phyloP scores from a whole-genome alignment of 1,140 invertebrate species.

The Drosophila bocki region DNA sequence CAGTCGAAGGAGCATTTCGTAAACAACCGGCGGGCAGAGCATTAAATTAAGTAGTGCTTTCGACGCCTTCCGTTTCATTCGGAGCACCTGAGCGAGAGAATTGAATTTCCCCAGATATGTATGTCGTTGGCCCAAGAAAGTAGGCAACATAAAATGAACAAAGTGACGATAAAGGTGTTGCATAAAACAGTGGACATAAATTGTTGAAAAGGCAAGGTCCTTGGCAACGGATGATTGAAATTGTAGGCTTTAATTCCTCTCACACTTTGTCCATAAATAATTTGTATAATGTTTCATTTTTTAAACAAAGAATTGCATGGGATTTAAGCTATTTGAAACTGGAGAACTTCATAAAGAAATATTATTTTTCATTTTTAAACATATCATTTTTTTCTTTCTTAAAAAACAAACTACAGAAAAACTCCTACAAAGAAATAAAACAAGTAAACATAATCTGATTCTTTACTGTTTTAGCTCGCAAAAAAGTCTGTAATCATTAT shows the following conservation, averaged over 20 bases:
- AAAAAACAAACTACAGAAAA: background rate
- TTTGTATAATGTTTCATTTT: background rate
- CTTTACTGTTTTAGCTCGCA: background rate
- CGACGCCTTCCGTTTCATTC: slow-evolving; percentile 25
- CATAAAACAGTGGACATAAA: slow-evolving; percentile 4
- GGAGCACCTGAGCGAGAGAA: slow-evolving; percentile 50
- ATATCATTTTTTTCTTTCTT: no score
- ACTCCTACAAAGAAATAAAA: background rate
- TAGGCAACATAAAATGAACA: slow-evolving; percentile 45
- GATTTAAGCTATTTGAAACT: background rate
- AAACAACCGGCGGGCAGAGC: slow-evolving; percentile 45
- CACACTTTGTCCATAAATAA: background rate
- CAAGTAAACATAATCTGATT: slow-evolving; percentile 5
- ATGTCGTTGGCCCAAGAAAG: slow-evolving; percentile 20
- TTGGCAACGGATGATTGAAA: slow-evolving; percentile 3
- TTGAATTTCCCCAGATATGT: slow-evolving; percentile 19
- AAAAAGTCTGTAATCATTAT: background rate
- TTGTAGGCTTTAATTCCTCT: background rate
- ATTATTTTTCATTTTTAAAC: no score
- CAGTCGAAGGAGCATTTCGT: slow-evolving; percentile 35
- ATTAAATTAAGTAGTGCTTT: slow-evolving; percentile 62
- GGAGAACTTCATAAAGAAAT: no score
- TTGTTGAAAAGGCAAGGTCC: slow-evolving; percentile 10
- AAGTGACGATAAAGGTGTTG: slow-evolving; percentile 19
- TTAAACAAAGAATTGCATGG: background rate